Evolutionary conservation across 2,888 invertebrate species (phyloP), one percentile per base, ranked within the genome.

Genomic region (Empis livida): DNA sequence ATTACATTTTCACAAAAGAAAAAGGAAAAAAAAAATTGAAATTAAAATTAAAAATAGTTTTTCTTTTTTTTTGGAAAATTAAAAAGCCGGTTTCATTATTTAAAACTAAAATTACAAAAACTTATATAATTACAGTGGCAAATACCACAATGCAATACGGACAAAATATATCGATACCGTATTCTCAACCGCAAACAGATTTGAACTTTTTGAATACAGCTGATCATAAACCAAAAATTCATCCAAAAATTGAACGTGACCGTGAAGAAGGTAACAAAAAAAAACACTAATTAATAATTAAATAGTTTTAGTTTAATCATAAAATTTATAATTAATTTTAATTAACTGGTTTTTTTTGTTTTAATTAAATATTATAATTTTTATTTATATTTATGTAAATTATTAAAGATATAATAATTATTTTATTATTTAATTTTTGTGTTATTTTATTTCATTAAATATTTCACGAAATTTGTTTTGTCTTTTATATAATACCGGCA

Each of bases 241-340:
- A 69, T 61, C 67, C 68, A 57, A 69, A 69, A 66, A 67, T 69
- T 53, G 69, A 69, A 61, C 60, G 69, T 50, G 69, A 69, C 60
- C 65, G 69, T 52, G 69, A 69, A 64, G 69, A 69, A 63, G 69
- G 69, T 69, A 64, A 63, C n/a, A n/a, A n/a, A n/a, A n/a, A n/a
- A n/a, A n/a, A n/a, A n/a, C 4, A 13, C 9, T 32, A 13, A 13
- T 32, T 32, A 32, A 32, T 32, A 32, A 32, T 20, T 3, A 20
- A 20, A 20, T 5, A 5, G 20, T 5, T 20, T 20, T 20, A 5
- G 20, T 27, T 27, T 27, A 8, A 27, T 27, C 5, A 27, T 20
- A 20, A 5, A 20, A 20, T 20, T 20, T 20, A 20, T 20, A 20
- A 27, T 27, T 27, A 8, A 27, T 27, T 27, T 27, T 27, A 27